Percentiles rank a stretch among this genome's conserved stretches.
phyloP scores from a whole-genome alignment of 2,888 invertebrate species.

The Escarpia spicata region DNA sequence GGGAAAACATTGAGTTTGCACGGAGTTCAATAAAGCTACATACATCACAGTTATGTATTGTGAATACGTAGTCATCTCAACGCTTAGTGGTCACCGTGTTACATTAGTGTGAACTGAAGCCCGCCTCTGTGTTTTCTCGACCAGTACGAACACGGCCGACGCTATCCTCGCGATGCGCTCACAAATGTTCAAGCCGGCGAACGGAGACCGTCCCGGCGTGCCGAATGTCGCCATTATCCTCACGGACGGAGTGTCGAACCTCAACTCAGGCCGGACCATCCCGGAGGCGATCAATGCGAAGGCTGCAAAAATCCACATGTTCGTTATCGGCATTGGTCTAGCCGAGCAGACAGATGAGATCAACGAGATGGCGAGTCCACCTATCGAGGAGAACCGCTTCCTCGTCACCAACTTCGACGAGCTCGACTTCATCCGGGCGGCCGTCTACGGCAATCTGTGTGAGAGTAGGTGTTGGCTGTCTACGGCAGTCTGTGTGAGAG shows the following conservation, averaged over 20 bases:
- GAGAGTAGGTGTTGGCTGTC: too few relatives aligned
- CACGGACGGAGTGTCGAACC: slow-evolving; percentile 46
- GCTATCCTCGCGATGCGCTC: slow-evolving; percentile 32
- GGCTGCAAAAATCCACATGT: slow-evolving; percentile 42
- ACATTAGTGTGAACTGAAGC: not conserved
- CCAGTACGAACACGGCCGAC: slow-evolving; percentile 34
- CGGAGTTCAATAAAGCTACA: too few relatives aligned
- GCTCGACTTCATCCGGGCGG: slow-evolving; percentile 29
- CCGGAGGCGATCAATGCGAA: slow-evolving; percentile 41
- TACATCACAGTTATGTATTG: too few relatives aligned
- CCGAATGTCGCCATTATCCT: slow-evolving; percentile 49
- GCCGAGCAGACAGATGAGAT: slow-evolving; percentile 23
- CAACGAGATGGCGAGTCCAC: slow-evolving; percentile 30
- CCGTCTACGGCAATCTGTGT: not conserved
- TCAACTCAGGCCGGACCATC: slow-evolving; percentile 38
- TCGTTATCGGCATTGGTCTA: slow-evolving; percentile 45
- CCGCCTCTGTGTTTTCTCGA: not conserved
- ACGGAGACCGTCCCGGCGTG: slow-evolving; percentile 41
- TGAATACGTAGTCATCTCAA: not conserved
- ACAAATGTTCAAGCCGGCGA: slow-evolving; percentile 37
- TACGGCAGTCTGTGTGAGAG: too few relatives aligned
- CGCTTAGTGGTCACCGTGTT: not conserved
- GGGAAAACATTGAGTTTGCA: too few relatives aligned
- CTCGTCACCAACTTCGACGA: slow-evolving; percentile 33
- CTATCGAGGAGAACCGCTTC: slow-evolving; percentile 33